These are phyloP conservation scores for Nasonia vitripennis DNA, from an alignment of 1,140 invertebrate genomes.

Conservation along the genomic window DNA sequence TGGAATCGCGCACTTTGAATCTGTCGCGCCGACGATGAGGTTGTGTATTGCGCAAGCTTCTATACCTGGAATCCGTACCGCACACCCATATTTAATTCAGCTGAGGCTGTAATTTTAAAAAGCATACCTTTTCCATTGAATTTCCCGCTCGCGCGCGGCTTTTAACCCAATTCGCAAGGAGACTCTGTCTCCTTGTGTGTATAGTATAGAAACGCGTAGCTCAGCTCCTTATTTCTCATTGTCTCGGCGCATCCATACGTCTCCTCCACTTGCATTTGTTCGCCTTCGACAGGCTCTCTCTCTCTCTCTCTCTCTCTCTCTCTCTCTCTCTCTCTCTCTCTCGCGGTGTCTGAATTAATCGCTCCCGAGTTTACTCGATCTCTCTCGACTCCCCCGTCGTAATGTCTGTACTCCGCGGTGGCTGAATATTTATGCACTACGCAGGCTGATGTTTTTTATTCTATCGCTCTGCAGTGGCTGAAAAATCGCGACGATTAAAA, in stretches of 20 bases:
- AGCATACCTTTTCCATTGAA: too few species aligned
- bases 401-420: background rate
- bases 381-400: background rate
- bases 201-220: background rate
- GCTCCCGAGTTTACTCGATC: background rate
- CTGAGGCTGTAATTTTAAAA: too few species aligned
- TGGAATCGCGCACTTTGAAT: background rate
- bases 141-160: background rate
- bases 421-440: conserved; percentile 5
- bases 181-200: background rate
- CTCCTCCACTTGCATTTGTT: conserved; percentile 25
- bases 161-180: background rate
- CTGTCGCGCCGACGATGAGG: too few species aligned
- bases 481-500: background rate
- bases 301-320: background rate
- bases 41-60: too few species aligned
- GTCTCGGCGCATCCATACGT: conserved; percentile 22
- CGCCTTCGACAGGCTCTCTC: conserved; percentile 8
- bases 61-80: too few species aligned
- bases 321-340: background rate
- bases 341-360: conserved; percentile 39
- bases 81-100: too few species aligned
- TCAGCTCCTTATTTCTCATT: conserved; percentile 22
- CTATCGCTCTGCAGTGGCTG: background rate
- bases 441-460: background rate